These are phyloP conservation scores for Tragulus kanchil DNA, from an alignment of 2,113 vertebrate genomes.

Conservation along the genomic window DNA sequence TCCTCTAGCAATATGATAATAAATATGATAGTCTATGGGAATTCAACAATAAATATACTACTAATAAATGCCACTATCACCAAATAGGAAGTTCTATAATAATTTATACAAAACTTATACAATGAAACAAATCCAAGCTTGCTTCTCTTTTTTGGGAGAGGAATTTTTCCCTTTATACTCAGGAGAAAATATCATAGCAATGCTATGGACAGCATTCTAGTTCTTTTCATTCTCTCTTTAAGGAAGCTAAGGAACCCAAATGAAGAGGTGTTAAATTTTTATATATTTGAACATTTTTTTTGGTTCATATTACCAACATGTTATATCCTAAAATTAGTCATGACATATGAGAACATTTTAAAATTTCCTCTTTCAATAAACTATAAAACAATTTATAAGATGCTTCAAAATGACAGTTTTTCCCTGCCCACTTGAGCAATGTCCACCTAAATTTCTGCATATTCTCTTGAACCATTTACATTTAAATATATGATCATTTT, in stretches of 20 bases:
- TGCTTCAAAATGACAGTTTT: not conserved
- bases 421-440: not conserved
- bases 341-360: not conserved
- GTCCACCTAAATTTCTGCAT: not conserved
- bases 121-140: not conserved
- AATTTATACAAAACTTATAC: not conserved
- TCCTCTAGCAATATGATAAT: not conserved
- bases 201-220: not conserved
- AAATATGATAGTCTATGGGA: not conserved
- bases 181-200: not conserved
- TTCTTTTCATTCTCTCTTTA: conserved; percentile 52
- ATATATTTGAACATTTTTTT: not conserved
- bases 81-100: not conserved
- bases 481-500: not conserved
- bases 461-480: not conserved
- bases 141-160: not conserved
- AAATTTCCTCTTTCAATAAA: not conserved
- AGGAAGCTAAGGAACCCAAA: conserved; percentile 2
- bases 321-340: not conserved
- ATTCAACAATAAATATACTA: not conserved
- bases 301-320: not conserved
- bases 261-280: conserved; percentile 50
- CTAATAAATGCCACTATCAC: not conserved
- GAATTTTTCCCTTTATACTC: not conserved
- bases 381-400: not conserved